Conservation (phyloP, 2,888 invertebrate genomes). For the Spisula subtruncata region DNA sequence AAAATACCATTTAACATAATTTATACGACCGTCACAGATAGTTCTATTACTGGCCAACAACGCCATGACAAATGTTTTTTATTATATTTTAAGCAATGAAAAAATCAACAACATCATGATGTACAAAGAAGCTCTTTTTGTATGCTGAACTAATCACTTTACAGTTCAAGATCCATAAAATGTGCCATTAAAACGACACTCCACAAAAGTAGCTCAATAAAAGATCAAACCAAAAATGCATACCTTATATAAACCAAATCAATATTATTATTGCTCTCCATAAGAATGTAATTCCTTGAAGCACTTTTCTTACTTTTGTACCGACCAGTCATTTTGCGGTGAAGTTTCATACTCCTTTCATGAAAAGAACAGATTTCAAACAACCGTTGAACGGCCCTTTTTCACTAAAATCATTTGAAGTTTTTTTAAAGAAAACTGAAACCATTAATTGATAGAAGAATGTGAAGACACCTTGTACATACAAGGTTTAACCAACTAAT, state of each 20-base stretch:
- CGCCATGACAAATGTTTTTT: not conserved
- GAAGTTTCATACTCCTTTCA: conserved; percentile 17
- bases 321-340: not conserved
- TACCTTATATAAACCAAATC: conserved; percentile 36
- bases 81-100: not conserved
- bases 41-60: not conserved
- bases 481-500: not conserved
- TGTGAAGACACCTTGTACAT: not conserved
- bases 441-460: not conserved
- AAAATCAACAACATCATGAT: not conserved
- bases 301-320: not conserved
- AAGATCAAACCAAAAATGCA: not conserved
- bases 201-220: not conserved
- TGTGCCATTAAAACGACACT: not conserved
- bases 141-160: not conserved
- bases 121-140: not conserved
- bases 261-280: conserved; percentile 33
- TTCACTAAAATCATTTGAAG: conserved; percentile 7
- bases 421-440: not conserved
- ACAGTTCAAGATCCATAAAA: not conserved
- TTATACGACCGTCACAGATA: not conserved
- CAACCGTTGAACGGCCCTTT: not conserved
- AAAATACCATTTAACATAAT: conserved; percentile 1
- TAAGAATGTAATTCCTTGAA: not conserved
- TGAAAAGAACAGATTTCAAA: not conserved